These are phyloP conservation scores for Julus scandinavius DNA, from an alignment of 2,888 invertebrate genomes.

Conservation along the genomic window DNA sequence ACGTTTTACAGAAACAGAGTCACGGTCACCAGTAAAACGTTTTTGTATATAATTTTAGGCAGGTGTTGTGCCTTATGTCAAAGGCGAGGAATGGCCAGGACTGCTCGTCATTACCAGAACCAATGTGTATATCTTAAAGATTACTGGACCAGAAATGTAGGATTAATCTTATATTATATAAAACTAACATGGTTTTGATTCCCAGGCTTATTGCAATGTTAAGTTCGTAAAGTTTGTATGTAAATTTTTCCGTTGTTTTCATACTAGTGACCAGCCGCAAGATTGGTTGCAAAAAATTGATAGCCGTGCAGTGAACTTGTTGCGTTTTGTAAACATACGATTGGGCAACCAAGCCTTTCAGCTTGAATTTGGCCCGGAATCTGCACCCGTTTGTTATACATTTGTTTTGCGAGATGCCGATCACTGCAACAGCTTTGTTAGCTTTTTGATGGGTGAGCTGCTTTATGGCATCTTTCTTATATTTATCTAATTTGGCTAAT, in stretches of 20 bases:
- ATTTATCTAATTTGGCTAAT: background rate
- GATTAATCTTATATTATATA: background rate
- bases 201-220: background rate
- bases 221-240: background rate
- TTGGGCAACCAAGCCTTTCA: conserved; percentile 55
- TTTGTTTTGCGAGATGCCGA: conserved; percentile 56
- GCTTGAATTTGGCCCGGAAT: conserved; percentile 54
- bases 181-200: background rate
- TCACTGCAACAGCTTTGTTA: conserved; percentile 55
- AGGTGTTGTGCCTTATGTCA: conserved; percentile 49
- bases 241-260: background rate
- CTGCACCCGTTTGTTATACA: conserved; percentile 48
- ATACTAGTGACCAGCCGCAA: conserved; percentile 41
- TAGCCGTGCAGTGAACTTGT: background rate
- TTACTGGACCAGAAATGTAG: conserved; percentile 54
- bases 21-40: too few species aligned
- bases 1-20: too few species aligned
- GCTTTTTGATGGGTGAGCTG: conserved; percentile 48
- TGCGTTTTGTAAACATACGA: conserved; percentile 49
- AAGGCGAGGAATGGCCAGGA: conserved; percentile 52
- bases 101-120: conserved; percentile 52
- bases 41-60: conserved; percentile 18
- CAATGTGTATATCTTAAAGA: conserved; percentile 56
- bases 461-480: background rate
- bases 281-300: conserved; percentile 54